Percentiles rank a stretch among this genome's conserved stretches.
Conservation (phyloP, 2,888 invertebrate species). For the Limulus polyphemus region DNA sequence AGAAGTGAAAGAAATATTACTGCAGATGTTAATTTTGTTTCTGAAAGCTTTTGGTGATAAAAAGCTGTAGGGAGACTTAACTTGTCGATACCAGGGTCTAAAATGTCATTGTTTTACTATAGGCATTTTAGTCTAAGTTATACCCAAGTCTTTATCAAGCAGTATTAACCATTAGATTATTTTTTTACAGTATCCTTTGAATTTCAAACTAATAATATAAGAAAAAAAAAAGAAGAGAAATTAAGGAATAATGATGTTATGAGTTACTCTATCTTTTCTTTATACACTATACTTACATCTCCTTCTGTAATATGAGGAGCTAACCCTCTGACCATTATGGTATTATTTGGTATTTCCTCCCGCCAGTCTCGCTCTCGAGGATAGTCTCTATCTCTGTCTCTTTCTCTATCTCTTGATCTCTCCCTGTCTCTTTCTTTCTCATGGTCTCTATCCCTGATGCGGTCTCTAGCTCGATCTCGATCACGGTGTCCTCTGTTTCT, state of each 20-base stretch:
- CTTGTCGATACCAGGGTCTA: no score
- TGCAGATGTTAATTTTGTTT: no score
- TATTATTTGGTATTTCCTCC: constrained; percentile 46
- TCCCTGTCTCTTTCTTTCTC: constrained; percentile 10
- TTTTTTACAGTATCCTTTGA: background rate
- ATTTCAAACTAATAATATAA: no score
- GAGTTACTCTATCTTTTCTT: no score
- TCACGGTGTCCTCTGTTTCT: background rate
- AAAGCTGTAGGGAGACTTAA: no score
- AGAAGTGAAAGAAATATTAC: no score
- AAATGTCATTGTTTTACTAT: no score
- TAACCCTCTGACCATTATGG: constrained; percentile 60
- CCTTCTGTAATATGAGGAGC: constrained; percentile 62
- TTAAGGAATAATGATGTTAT: no score
- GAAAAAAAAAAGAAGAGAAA: no score
- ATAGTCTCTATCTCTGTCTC: constrained; percentile 14
- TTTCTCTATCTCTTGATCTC: constrained; percentile 10
- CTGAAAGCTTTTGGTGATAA: no score
- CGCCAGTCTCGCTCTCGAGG: constrained; percentile 23
- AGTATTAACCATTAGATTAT: background rate
- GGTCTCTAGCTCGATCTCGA: background rate
- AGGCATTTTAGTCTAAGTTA: no score
- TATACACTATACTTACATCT: constrained; percentile 46
- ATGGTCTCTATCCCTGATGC: constrained; percentile 2
- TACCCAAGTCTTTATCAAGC: no score